phyloP scores from a whole-genome alignment of 1,140 invertebrate species.

The Drosophila santomea region DNA sequence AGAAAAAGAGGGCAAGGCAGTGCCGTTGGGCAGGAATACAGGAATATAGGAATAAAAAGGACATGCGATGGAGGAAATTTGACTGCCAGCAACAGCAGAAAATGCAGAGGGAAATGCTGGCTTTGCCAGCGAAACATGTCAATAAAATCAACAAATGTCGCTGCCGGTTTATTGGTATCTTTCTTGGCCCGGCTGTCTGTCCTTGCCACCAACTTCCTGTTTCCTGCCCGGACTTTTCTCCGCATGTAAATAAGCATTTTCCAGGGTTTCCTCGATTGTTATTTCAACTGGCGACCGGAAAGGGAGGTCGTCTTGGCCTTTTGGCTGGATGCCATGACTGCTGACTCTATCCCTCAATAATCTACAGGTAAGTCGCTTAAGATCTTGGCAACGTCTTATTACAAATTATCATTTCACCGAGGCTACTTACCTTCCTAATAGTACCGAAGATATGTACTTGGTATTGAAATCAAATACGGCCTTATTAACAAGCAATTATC shows the following conservation, averaged over 20 bases:
- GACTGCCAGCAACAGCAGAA: slow-evolving; percentile 60
- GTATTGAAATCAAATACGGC: slow-evolving; percentile 16
- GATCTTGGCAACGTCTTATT: slow-evolving; percentile 59
- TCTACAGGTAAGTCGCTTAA: slow-evolving; percentile 55
- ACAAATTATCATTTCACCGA: slow-evolving; percentile 19
- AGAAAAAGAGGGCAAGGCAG: slow-evolving; percentile 1
- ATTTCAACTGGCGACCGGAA: slow-evolving; percentile 36
- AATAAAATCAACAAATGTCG: slow-evolving; percentile 82
- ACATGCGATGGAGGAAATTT: slow-evolving; percentile 65
- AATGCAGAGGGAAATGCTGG: slow-evolving; percentile 6
- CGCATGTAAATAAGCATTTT: slow-evolving; percentile 70
- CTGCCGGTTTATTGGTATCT: slow-evolving; percentile 56
- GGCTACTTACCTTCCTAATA: slow-evolving; percentile 4
- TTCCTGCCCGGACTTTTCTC: slow-evolving; percentile 15
- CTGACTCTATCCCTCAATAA: slow-evolving; percentile 29
- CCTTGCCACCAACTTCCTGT: slow-evolving; percentile 9
- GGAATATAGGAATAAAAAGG: slow-evolving; percentile 47
- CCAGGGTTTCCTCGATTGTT: slow-evolving; percentile 22
- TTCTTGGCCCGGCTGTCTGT: slow-evolving; percentile 25
- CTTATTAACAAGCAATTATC: neutral
- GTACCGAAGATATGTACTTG: slow-evolving; percentile 20
- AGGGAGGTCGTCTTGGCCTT: slow-evolving; percentile 1
- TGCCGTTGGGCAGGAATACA: slow-evolving; percentile 42
- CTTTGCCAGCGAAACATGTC: slow-evolving; percentile 62
- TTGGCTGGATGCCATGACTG: slow-evolving; percentile 40